Evolutionary conservation across 2,888 invertebrate genomes (phyloP).

Genomic region (Chironomus tentans): DNA sequence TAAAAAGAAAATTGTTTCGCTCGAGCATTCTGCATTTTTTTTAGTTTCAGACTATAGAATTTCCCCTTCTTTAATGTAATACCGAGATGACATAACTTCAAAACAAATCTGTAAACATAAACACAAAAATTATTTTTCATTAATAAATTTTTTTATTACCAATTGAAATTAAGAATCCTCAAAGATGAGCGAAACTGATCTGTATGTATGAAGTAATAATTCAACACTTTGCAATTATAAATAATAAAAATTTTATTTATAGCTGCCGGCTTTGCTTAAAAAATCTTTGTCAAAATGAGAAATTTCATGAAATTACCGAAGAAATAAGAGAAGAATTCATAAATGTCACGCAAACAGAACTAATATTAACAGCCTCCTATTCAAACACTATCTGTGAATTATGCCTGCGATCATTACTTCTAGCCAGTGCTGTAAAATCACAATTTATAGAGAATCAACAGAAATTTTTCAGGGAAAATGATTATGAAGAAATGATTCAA

Average conservation of each 20-base stretch:
- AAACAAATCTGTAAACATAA: too few relatives aligned
- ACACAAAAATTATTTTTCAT: too few relatives aligned
- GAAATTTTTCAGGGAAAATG: background rate
- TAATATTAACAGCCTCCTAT: background rate
- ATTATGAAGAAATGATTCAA: background rate
- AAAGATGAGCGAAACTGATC: too few relatives aligned
- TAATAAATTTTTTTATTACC: too few relatives aligned
- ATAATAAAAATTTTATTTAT: background rate
- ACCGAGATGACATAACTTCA: too few relatives aligned
- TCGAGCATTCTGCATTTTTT: too few relatives aligned
- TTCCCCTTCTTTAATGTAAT: too few relatives aligned
- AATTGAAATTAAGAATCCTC: too few relatives aligned
- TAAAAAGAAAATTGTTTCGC: too few relatives aligned
- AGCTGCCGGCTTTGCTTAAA: background rate
- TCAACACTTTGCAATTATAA: too few relatives aligned
- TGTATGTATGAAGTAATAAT: too few relatives aligned
- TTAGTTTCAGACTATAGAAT: too few relatives aligned
- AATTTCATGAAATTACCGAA: background rate
- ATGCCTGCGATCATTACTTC: background rate
- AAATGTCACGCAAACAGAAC: background rate
- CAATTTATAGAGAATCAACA: background rate
- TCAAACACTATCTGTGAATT: background rate
- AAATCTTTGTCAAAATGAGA: background rate
- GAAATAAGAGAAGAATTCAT: background rate
- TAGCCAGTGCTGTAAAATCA: background rate